Base-by-base conservation (phyloP, 64 coral and sea anemone genomes). In the Platygyra sinensis region DNA sequence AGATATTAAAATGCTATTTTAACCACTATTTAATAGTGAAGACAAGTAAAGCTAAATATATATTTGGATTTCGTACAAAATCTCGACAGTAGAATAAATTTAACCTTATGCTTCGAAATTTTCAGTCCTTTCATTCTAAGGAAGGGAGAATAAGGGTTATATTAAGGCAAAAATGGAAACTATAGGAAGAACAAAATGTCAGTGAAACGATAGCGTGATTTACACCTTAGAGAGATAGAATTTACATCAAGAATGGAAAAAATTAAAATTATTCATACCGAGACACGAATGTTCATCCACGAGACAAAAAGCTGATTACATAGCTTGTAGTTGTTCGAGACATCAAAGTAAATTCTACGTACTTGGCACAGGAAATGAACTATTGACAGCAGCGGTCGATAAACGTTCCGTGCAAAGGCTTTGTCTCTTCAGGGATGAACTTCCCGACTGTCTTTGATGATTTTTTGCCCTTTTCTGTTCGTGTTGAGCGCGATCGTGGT, bases 401-500 rank as follows among this genome's bases (percentile, higher is more conserved):
- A 86, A 65, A 31, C 74, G 60, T 87, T 87, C 72, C 4, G 78
- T 62, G 13, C 87, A 73, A 16, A 67, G 59, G 38, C 20, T 78
- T 30, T 92, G 83, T 18, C 82, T 83, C 30, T 72, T 87, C 5
- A 72, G 57, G 29, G 49, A 19, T 25, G 90, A 79, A 86, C 29
- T 72, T 72, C 46, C 73, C 19, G 59, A 55, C 18, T 92, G 90
- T 76, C 76, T 92, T 65, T 80, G 83, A n/a, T 79, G 79, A 77
- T 82, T 83, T 72, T 79, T 86, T 19, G 90, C 90, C 62, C 85
- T 92, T 74, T 92, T 92, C 82, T 87, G 90, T 87, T 86, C 90
- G 62, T 84, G 89, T 22, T 75, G 82, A 51, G 76, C 62, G 31
- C 57, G 28, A 60, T 92, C 74, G 42, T 85, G 72, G 32, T 92